These are phyloP conservation scores for Corydoras maculifer DNA, from an alignment of 2,113 vertebrate species.

Conservation along the genomic window DNA sequence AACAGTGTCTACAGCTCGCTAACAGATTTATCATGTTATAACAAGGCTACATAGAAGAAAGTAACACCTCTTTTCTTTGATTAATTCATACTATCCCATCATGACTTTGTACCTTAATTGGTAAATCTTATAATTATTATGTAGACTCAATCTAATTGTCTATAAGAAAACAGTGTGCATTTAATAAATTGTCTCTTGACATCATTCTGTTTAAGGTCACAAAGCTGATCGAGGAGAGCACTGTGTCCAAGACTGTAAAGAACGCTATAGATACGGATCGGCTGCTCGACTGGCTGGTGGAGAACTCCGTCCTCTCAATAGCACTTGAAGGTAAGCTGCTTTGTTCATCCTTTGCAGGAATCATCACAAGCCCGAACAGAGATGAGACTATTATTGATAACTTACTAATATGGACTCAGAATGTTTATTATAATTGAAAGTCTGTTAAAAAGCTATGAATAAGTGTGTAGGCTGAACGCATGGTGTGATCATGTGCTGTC, in stretches of 20 bases:
- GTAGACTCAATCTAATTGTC: not conserved
- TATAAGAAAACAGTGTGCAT: not conserved
- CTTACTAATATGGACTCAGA: no score
- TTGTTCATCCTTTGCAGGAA: not conserved
- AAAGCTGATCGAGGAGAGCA: conserved; percentile 97
- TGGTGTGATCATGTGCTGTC: not conserved
- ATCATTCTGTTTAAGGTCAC: conserved; percentile 76
- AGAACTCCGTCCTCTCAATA: conserved; percentile 96
- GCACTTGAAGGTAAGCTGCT: conserved; percentile 83
- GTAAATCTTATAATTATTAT: not conserved
- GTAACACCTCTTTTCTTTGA: no score
- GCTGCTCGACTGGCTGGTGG: conserved; percentile 92
- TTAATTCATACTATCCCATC: no score
- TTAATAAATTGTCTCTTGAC: not conserved
- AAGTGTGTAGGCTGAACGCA: not conserved
- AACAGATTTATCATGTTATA: no score
- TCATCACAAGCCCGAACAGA: no score
- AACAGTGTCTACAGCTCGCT: no score
- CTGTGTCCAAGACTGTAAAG: conserved; percentile 94
- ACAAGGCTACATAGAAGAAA: no score
- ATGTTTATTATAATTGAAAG: no score
- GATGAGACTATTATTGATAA: no score
- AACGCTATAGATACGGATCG: conserved; percentile 95
- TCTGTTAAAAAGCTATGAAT: not conserved
- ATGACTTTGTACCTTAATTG: no score